Evolutionary conservation across 2,888 invertebrate genomes (phyloP).

Genomic region (Sinentomon sp.): DNA sequence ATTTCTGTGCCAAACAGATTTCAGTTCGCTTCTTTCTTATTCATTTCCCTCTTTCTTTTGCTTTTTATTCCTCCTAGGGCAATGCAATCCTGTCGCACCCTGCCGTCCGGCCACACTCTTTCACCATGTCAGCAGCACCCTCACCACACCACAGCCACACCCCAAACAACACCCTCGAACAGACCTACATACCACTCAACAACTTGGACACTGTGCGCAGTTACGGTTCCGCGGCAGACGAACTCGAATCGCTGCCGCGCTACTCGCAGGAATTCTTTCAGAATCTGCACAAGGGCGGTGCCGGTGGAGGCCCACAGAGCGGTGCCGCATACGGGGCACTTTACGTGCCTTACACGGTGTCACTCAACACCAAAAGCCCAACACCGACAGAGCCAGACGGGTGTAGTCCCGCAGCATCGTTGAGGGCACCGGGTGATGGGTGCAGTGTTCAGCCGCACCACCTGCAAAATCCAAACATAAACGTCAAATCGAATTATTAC

Average conservation of each 20-base stretch:
- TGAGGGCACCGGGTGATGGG: no score
- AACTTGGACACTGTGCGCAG: slow-evolving; percentile 71
- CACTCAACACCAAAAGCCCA: background rate
- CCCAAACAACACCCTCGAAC: slow-evolving; percentile 23
- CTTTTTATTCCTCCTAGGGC: no score
- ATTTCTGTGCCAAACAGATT: no score
- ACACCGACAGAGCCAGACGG: no score
- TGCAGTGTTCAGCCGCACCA: slow-evolving; percentile 62
- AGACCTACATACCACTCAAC: slow-evolving; percentile 32
- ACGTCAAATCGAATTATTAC: no score
- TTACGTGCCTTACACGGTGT: background rate
- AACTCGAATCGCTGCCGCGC: slow-evolving; percentile 55
- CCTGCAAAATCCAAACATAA: slow-evolving; percentile 46
- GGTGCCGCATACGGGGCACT: slow-evolving; percentile 9
- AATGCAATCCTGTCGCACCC: no score
- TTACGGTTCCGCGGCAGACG: slow-evolving; percentile 82
- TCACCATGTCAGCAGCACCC: no score
- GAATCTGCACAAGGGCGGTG: slow-evolving; percentile 19
- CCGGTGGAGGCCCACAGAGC: no score
- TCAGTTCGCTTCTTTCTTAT: no score
- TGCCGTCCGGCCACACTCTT: no score
- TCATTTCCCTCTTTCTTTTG: no score
- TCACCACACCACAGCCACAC: slow-evolving; percentile 31
- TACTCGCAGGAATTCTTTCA: slow-evolving; percentile 19
- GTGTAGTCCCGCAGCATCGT: no score